phyloP scores from a whole-genome alignment of 2,113 vertebrate species.

The Clarias batrachus region DNA sequence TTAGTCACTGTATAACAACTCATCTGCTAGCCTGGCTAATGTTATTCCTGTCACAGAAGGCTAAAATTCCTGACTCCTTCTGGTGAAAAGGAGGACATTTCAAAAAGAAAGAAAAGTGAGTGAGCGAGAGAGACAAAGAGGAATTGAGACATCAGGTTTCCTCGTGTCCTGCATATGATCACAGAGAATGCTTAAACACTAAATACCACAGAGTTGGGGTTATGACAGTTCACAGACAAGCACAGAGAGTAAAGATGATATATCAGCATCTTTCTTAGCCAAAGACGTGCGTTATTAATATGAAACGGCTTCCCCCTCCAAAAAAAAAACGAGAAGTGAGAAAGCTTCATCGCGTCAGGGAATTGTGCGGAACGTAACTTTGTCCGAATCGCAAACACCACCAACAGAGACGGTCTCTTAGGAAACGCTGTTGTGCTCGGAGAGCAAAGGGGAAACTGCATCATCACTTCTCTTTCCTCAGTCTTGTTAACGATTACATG shows the following conservation, averaged over 20 bases:
- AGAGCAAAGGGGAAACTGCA: background rate
- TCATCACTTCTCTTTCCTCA: background rate
- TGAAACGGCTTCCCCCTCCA: background rate
- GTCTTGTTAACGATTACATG: background rate
- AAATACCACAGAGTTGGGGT: background rate
- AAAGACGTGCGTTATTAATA: background rate
- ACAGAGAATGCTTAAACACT: background rate
- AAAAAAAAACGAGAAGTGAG: conserved; percentile 28
- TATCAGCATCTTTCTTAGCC: background rate
- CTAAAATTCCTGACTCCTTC: background rate
- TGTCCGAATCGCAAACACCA: background rate
- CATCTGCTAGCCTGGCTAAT: background rate
- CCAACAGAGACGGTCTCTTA: background rate
- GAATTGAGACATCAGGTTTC: background rate
- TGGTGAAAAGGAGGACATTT: background rate
- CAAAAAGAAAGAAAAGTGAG: background rate
- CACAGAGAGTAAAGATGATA: background rate
- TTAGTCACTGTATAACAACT: background rate
- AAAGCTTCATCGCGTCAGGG: background rate
- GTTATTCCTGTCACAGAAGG: background rate
- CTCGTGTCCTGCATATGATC: background rate
- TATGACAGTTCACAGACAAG: conserved; percentile 5
- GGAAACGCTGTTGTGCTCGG: background rate
- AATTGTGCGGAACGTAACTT: background rate
- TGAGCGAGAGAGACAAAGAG: no score